Evolutionary conservation across 2,797 vertebrate species (phyloP).

Genomic region (Ptychadena robeensis): DNA sequence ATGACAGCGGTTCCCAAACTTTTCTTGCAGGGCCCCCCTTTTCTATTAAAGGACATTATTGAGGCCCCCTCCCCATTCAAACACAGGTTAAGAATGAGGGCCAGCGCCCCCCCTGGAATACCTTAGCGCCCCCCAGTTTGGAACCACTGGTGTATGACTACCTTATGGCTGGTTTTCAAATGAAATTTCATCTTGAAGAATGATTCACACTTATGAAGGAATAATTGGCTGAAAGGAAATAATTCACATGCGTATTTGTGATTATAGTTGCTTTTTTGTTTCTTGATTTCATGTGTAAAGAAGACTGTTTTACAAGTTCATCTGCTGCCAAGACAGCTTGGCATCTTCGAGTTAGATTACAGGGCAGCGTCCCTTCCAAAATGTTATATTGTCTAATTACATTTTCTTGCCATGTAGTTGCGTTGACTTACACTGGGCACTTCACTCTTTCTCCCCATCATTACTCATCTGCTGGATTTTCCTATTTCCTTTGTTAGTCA

Average conservation of each 20-base stretch:
- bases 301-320: background rate
- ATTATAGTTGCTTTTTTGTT: background rate
- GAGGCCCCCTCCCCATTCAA: no score
- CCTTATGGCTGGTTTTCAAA: background rate
- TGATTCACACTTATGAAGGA: background rate
- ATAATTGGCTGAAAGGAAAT: background rate
- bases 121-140: no score
- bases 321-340: background rate
- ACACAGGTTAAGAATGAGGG: no score
- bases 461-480: background rate
- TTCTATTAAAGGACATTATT: no score
- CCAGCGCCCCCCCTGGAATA: no score
- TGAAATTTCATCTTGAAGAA: background rate
- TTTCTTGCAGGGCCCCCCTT: no score
- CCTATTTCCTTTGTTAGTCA: background rate
- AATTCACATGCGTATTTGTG: background rate
- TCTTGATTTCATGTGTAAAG: background rate
- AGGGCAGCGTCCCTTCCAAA: background rate
- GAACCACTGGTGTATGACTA: no score
- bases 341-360: background rate
- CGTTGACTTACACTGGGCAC: background rate
- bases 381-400: conserved; percentile 14
- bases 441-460: background rate
- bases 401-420: conserved; percentile 2
- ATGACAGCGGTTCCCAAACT: no score